A percentile compares a stretch with the other conserved stretches of the same genome.
phyloP scores from a whole-genome alignment of 1,140 invertebrate genomes.

The Cataglyphis hispanica region DNA sequence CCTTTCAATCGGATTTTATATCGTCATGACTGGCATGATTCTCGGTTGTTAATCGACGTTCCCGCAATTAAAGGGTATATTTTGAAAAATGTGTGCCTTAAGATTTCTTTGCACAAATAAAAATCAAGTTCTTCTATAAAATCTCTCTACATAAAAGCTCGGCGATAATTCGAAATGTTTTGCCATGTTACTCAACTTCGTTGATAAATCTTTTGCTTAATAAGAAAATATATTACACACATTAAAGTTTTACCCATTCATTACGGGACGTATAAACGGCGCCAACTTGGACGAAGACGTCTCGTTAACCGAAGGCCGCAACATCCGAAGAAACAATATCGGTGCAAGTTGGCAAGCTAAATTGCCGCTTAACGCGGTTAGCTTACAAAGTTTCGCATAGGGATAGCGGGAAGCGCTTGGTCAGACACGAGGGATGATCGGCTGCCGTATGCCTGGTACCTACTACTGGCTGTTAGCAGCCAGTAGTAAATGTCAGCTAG shows the following conservation, averaged over 20 bases:
- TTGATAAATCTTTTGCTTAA: background rate
- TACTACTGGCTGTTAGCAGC: constrained; percentile 28
- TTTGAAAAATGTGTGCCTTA: constrained; percentile 34
- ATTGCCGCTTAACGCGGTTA: constrained; percentile 42
- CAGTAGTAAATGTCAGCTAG: constrained; percentile 13
- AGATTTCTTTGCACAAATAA: constrained; percentile 1
- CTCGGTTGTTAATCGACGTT: constrained; percentile 59
- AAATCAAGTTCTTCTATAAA: background rate
- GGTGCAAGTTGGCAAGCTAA: constrained; percentile 44
- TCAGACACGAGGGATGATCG: constrained; percentile 15
- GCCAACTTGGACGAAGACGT: constrained; percentile 11
- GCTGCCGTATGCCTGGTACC: constrained; percentile 23
- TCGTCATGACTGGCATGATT: background rate
- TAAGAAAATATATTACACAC: too few relatives aligned
- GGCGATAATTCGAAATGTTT: background rate
- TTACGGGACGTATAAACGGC: background rate
- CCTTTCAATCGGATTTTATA: constrained; percentile 62
- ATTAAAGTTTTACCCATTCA: background rate
- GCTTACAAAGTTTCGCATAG: constrained; percentile 43
- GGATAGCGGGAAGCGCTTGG: background rate
- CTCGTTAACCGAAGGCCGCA: constrained; percentile 13
- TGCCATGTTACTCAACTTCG: background rate
- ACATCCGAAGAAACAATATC: constrained; percentile 41
- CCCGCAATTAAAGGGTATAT: constrained; percentile 61
- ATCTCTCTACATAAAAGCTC: background rate